A percentile compares a stretch with the other conserved stretches of the same genome.
Evolutionary conservation across 2,797 vertebrate species (phyloP).

Genomic region (Odontamblyopus rebecca): DNA sequence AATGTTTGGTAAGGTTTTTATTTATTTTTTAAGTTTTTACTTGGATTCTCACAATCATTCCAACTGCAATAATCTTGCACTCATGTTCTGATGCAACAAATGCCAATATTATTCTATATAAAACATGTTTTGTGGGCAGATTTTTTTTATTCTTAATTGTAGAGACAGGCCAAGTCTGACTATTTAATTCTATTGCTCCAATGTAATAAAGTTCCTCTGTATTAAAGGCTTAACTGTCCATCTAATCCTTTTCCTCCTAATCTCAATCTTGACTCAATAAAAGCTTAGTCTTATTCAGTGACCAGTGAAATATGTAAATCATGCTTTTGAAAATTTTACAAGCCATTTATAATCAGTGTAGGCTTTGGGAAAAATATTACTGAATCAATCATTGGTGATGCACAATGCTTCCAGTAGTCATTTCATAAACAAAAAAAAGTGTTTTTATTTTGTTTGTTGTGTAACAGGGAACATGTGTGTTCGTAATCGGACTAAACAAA

Average conservation of each 20-base stretch:
- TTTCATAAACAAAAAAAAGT: neutral
- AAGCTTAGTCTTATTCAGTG: conserved; percentile 33
- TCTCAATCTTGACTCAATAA: conserved; percentile 48
- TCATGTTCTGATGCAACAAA: conserved; percentile 15
- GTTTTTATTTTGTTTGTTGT: conserved; percentile 24
- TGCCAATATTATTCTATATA: too few species aligned
- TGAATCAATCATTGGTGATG: neutral
- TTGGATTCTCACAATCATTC: neutral
- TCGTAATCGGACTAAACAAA: conserved; percentile 15
- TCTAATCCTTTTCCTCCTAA: conserved; percentile 68
- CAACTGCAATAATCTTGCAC: conserved; percentile 30
- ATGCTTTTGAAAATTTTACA: neutral
- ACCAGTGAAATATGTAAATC: neutral
- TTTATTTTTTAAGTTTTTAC: too few species aligned
- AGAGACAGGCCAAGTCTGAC: conserved; percentile 3
- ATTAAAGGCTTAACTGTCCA: conserved; percentile 60
- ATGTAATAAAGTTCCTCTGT: conserved; percentile 63
- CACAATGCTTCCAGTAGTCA: neutral
- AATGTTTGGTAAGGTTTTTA: neutral
- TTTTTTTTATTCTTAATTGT: neutral
- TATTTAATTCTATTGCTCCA: conserved; percentile 60
- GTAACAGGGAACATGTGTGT: conserved; percentile 16
- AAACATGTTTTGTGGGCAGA: too few species aligned
- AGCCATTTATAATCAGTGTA: neutral
- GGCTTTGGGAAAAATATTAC: neutral